phyloP scores from a whole-genome alignment of 2,113 vertebrate genomes.

The Cyphomyrus plagiostoma region DNA sequence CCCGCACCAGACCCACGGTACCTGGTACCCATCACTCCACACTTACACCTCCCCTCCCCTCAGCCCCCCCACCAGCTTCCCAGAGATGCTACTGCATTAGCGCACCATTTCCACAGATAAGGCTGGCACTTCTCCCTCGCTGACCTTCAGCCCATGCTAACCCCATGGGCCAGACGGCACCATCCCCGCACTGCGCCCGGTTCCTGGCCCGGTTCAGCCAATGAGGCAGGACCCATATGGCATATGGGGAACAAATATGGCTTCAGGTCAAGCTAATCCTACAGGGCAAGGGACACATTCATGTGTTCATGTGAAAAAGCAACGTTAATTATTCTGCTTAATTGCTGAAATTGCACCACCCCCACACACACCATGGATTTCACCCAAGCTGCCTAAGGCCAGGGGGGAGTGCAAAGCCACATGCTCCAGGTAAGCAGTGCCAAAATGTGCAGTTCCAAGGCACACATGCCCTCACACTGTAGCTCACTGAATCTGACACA shows the following conservation, averaged over 20 bases:
- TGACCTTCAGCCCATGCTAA: not conserved
- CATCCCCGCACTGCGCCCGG: not conserved
- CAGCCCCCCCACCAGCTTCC: not conserved
- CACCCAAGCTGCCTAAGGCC: not conserved
- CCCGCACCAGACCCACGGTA: not conserved
- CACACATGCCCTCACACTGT: not conserved
- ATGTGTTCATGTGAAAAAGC: not conserved
- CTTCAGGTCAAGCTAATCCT: not conserved
- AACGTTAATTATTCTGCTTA: not conserved
- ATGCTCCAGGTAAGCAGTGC: not conserved
- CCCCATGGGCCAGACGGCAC: not conserved
- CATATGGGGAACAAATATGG: not conserved
- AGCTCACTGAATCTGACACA: not conserved
- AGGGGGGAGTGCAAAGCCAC: not conserved
- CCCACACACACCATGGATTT: not conserved
- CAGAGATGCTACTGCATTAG: slow-evolving; percentile 14
- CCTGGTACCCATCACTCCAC: slow-evolving; percentile 25
- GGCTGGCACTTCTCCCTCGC: not conserved
- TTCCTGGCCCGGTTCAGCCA: not conserved
- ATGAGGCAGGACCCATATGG: not conserved
- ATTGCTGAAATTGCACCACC: not conserved
- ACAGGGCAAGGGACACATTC: not conserved
- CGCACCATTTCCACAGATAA: slow-evolving; percentile 7
- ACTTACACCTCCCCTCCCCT: not conserved
- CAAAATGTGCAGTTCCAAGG: no score